phyloP scores from a whole-genome alignment of 1,140 invertebrate genomes.

The Pachyrhynchus sulphureomaculatus region DNA sequence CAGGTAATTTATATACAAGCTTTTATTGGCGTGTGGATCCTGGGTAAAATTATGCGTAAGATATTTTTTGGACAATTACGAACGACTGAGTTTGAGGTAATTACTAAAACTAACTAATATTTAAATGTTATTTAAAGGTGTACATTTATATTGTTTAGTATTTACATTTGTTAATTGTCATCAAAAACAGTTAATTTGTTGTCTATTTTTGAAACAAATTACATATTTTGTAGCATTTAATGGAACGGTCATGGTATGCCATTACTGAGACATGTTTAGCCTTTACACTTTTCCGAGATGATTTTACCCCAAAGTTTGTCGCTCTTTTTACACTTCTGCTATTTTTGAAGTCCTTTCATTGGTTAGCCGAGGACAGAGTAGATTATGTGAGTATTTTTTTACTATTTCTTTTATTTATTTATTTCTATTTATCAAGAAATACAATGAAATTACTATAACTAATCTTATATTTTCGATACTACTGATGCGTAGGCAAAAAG shows the following conservation, averaged over 20 bases:
- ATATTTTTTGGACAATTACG: slow-evolving; percentile 96
- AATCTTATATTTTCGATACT: too few species aligned
- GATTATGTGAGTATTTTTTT: slow-evolving; percentile 96
- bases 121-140: too few species aligned
- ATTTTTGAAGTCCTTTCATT: slow-evolving; percentile 99
- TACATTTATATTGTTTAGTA: neutral
- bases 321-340: slow-evolving; percentile 95
- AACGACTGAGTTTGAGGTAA: slow-evolving; percentile 95
- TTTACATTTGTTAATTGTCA: too few species aligned
- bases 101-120: neutral
- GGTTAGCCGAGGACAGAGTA: slow-evolving; percentile 97
- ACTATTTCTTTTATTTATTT: too few species aligned
- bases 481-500: too few species aligned
- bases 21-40: slow-evolving; percentile 91
- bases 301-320: slow-evolving; percentile 98
- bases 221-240: slow-evolving; percentile 79
- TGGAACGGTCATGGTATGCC: slow-evolving; percentile 98
- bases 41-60: slow-evolving; percentile 93
- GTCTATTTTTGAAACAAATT: too few species aligned
- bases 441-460: too few species aligned
- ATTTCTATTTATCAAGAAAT: too few species aligned
- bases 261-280: slow-evolving; percentile 98
- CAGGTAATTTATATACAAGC: slow-evolving; percentile 98
- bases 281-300: slow-evolving; percentile 98
- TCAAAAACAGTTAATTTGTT: too few species aligned